Base-by-base conservation (phyloP, 2,113 vertebrate genomes). In the Chaetodon trifascialis region DNA sequence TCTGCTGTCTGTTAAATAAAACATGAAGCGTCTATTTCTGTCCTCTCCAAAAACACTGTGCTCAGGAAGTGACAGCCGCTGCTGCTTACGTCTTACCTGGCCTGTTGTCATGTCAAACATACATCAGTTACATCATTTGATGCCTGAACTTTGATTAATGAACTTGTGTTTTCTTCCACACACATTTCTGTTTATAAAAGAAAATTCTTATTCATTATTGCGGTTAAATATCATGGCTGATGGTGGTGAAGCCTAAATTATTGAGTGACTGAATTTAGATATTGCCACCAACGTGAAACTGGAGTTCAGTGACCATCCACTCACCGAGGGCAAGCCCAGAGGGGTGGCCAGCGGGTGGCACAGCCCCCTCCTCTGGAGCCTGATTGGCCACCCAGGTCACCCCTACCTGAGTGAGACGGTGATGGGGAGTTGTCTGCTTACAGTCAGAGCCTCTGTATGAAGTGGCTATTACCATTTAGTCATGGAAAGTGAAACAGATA, bases 1-100 rank as follows among this genome's bases (percentile, higher is more conserved):
- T 86, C 69, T 59, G 56, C 69, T 71, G 75, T 76, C 73, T 82
- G 62, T 58, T 91, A 63, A 90, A 93, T 92, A 87, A 92, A 91
- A 90, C 62, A 92, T 89, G 79, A 90, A 72, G 74, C 19, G 4
- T 84, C 87, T 90, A 78, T 88, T 91, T 88, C 84, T 80, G 82
- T 80, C 63, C 52, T 83, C 76, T 79, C 42, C 76, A 72, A 47
- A 88, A 68, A 60, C 52, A 11, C 42, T 11, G 25, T 12, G 47
- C 46, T 47, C 54, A 74, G 80, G 40, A 83, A 77, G 69, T 21
- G 63, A 63, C 30, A 14, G 56, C 12, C 38, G 38, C 52, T 47
- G 59, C 40, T 6, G 40, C 9, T 30, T 30, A 30, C 30, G 38
- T 30, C 56, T 54, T 49, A 64, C 70, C 63, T 74, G 72, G 15